Conservation (phyloP, 2,888 invertebrate species). For the Cosmopolites sordidus region DNA sequence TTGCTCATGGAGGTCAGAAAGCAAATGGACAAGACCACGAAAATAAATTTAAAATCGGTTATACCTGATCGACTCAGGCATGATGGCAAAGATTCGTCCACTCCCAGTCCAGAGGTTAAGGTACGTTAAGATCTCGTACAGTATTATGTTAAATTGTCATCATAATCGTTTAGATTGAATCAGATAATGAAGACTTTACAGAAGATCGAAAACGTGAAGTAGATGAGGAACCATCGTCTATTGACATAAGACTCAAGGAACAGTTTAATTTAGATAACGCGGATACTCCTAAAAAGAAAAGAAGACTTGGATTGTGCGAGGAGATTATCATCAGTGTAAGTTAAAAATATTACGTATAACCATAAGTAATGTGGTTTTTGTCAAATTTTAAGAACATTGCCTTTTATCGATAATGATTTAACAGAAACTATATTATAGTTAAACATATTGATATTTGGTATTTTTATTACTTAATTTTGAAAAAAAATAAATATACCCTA, state of each 20-base stretch:
- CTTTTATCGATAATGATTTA: no score
- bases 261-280: conserved; percentile 40
- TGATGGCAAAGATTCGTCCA: conserved; percentile 26
- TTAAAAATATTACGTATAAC: no score
- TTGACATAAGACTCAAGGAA: conserved; percentile 42
- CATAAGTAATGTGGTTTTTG: no score
- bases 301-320: conserved; percentile 56
- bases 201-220: background rate
- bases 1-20: conserved; percentile 44
- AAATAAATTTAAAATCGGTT: conserved; percentile 22
- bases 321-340: conserved; percentile 64
- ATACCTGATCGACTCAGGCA: conserved; percentile 19
- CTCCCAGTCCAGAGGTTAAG: conserved; percentile 33
- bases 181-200: conserved; percentile 23
- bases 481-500: no score
- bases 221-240: conserved; percentile 30
- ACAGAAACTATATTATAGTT: no score
- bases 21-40: conserved; percentile 37
- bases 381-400: no score
- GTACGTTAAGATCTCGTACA: conserved; percentile 6
- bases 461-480: no score
- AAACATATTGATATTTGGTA: no score
- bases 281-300: conserved; percentile 44
- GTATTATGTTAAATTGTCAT: background rate
- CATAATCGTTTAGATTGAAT: conserved; percentile 17